Percentiles rank a stretch among this genome's conserved stretches.
Conservation (phyloP, 2,888 invertebrate genomes). For the Allolobophora icterica region DNA sequence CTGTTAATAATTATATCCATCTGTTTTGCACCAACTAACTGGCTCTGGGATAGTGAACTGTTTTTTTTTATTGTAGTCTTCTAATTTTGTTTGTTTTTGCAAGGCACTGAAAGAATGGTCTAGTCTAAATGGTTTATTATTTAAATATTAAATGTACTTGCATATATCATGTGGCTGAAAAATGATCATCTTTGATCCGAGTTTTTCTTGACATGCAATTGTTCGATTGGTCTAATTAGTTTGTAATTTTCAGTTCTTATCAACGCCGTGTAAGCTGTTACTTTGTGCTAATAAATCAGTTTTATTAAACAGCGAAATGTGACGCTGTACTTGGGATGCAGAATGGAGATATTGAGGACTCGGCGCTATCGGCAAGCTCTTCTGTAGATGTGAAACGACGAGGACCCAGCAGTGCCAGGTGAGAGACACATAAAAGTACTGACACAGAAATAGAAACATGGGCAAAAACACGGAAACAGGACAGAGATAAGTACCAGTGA, state of each 20-base stretch:
- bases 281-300: background rate
- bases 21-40: background rate
- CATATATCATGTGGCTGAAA: background rate
- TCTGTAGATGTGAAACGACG: slow-evolving; percentile 84
- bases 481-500: background rate
- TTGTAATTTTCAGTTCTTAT: slow-evolving; percentile 2
- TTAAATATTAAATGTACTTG: background rate
- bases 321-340: slow-evolving; percentile 84
- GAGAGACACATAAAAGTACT: background rate
- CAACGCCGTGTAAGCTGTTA: background rate
- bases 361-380: slow-evolving; percentile 82
- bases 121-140: background rate
- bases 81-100: background rate
- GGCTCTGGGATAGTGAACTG: background rate
- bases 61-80: background rate
- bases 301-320: slow-evolving; percentile 74
- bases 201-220: background rate
- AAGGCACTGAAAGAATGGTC: background rate
- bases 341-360: slow-evolving; percentile 79
- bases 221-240: background rate
- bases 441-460: background rate
- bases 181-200: background rate
- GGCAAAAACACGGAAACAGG: background rate
- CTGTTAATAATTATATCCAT: background rate
- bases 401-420: slow-evolving; percentile 85